phyloP scores from a whole-genome alignment of 2,888 invertebrate species.

The Micoletzkya japonica region DNA sequence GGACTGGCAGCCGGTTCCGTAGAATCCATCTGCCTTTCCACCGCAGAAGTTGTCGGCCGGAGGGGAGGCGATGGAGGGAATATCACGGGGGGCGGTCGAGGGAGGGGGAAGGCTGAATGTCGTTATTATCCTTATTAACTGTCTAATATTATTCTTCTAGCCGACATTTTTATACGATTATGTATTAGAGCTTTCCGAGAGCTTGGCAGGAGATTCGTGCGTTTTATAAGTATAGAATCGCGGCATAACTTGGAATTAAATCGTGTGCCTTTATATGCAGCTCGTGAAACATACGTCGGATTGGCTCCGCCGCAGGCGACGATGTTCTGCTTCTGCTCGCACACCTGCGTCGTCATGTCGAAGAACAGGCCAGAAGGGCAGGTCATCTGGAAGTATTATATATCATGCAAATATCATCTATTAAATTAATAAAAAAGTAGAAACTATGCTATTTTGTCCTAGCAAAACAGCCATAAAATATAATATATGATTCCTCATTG shows the following conservation, averaged over 20 bases:
- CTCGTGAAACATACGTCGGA: too few species aligned
- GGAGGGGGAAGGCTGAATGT: neutral
- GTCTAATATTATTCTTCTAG: neutral
- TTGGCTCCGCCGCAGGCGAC: slow-evolving; percentile 7
- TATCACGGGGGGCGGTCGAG: neutral
- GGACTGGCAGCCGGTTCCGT: slow-evolving; percentile 16
- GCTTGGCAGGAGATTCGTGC: too few species aligned
- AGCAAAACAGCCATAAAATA: too few species aligned
- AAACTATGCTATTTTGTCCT: too few species aligned
- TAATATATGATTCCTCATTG: too few species aligned
- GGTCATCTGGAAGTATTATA: slow-evolving; percentile 1
- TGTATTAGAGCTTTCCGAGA: neutral
- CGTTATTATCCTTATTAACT: neutral
- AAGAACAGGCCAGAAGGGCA: slow-evolving; percentile 24
- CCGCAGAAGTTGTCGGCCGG: slow-evolving; percentile 21
- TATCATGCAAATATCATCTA: too few species aligned
- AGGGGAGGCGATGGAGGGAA: neutral
- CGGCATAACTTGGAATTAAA: too few species aligned
- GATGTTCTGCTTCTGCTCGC: slow-evolving; percentile 4
- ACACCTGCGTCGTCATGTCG: neutral
- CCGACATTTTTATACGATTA: neutral
- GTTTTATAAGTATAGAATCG: too few species aligned
- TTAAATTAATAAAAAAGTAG: too few species aligned
- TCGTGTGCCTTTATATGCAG: too few species aligned
- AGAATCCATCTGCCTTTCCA: slow-evolving; percentile 26